A percentile compares a stretch with the other conserved stretches of the same genome.
phyloP scores from a whole-genome alignment of 2,888 invertebrate species.

The Griposia aprilina region DNA sequence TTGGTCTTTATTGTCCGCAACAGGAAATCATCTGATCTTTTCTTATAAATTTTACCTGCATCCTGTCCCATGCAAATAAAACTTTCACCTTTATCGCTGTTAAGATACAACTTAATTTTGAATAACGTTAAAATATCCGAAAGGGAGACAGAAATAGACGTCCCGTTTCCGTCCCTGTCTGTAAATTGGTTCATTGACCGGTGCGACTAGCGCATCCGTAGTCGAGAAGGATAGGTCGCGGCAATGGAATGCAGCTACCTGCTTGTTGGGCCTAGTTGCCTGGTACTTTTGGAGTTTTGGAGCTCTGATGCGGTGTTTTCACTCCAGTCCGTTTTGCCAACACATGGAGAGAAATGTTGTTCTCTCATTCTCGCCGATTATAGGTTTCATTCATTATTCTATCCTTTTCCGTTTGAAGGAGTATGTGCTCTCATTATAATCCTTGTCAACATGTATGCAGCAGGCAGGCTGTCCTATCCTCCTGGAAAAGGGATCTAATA shows the following conservation, averaged over 20 bases:
- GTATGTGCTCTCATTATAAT: background rate
- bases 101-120: constrained; percentile 49
- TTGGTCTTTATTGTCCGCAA: constrained; percentile 70
- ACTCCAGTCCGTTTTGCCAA: background rate
- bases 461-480: background rate
- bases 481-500: background rate
- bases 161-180: constrained; percentile 86
- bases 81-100: constrained; percentile 54
- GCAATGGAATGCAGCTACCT: constrained; percentile 81
- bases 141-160: constrained; percentile 72
- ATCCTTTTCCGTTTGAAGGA: constrained; percentile 11
- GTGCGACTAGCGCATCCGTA: constrained; percentile 76
- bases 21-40: constrained; percentile 76
- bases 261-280: constrained; percentile 75
- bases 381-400: background rate
- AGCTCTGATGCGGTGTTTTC: constrained; percentile 75
- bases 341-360: constrained; percentile 3
- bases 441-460: background rate
- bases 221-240: constrained; percentile 75
- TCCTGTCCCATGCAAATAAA: constrained; percentile 58
- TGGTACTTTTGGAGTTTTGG: constrained; percentile 86
- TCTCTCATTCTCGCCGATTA: constrained; percentile 9
- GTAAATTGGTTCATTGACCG: constrained; percentile 80
- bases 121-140: constrained; percentile 18
- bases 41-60: constrained; percentile 77